These are phyloP conservation scores for Sphinx pinastri DNA, from an alignment of 2,888 invertebrate species.

Conservation along the genomic window DNA sequence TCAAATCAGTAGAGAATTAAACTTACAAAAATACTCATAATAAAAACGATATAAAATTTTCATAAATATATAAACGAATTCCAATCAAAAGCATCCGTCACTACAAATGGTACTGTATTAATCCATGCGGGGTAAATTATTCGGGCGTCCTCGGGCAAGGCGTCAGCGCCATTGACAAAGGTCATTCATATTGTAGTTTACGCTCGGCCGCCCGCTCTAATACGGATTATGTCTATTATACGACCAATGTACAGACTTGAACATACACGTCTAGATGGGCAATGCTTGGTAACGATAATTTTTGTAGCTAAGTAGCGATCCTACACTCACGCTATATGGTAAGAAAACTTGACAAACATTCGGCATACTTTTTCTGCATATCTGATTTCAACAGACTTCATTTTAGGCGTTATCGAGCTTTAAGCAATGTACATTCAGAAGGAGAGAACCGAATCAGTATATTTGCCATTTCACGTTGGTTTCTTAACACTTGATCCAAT, in stretches of 20 bases:
- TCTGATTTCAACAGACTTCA: too few species aligned
- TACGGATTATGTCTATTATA: slow-evolving; percentile 65
- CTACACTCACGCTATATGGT: neutral
- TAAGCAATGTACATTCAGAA: too few species aligned
- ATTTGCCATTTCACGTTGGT: too few species aligned
- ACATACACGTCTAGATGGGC: slow-evolving; percentile 28
- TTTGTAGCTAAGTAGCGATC: neutral
- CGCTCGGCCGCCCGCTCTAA: slow-evolving; percentile 70
- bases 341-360: neutral
- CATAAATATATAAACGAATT: neutral
- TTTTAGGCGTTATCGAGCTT: too few species aligned
- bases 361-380: too few species aligned
- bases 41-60: neutral
- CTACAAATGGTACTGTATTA: slow-evolving; percentile 51
- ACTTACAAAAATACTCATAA: neutral
- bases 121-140: slow-evolving; percentile 57
- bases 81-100: neutral
- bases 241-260: slow-evolving; percentile 40
- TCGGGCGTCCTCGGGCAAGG: slow-evolving; percentile 55
- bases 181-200: slow-evolving; percentile 78
- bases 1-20: neutral
- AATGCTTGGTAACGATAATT: neutral
- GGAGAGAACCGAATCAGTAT: too few species aligned
- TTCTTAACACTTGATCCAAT: too few species aligned
- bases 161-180: slow-evolving; percentile 76